Conservation (phyloP, 2,113 vertebrate species). For the Sus scrofa region DNA sequence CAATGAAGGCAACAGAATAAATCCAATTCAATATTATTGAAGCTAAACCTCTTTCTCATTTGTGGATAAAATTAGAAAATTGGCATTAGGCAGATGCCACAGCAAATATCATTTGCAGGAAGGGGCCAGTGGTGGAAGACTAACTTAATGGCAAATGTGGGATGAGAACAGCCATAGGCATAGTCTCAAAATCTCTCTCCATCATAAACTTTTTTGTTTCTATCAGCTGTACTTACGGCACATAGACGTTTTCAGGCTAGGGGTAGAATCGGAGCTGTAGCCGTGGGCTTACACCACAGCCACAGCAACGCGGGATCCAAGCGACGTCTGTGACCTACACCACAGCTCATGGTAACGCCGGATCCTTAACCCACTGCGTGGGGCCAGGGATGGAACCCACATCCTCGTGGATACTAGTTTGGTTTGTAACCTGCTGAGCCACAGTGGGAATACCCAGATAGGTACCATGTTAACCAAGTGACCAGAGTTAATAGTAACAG, state of each 20-base stretch:
- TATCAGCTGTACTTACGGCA: too few relatives aligned
- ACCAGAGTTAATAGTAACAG: not conserved
- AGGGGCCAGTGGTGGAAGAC: not conserved
- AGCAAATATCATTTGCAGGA: not conserved
- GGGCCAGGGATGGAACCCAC: too few relatives aligned
- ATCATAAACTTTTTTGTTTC: not conserved
- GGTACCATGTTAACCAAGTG: not conserved
- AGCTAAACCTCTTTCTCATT: not conserved
- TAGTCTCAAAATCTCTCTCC: not conserved
- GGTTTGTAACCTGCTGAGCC: too few relatives aligned
- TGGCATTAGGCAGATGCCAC: not conserved
- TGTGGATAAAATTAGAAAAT: constrained; percentile 23
- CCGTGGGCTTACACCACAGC: too few relatives aligned
- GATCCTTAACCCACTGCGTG: too few relatives aligned
- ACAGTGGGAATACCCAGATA: too few relatives aligned
- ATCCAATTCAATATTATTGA: not conserved
- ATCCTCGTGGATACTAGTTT: too few relatives aligned
- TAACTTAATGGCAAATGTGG: not conserved
- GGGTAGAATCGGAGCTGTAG: too few relatives aligned
- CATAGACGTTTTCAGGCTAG: too few relatives aligned
- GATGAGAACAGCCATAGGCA: not conserved
- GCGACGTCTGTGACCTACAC: too few relatives aligned
- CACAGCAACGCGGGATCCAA: too few relatives aligned
- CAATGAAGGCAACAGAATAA: not conserved
- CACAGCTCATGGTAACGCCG: too few relatives aligned